Conservation (phyloP, 2,888 invertebrate genomes). For the Himalopsyche kuldschensis region DNA sequence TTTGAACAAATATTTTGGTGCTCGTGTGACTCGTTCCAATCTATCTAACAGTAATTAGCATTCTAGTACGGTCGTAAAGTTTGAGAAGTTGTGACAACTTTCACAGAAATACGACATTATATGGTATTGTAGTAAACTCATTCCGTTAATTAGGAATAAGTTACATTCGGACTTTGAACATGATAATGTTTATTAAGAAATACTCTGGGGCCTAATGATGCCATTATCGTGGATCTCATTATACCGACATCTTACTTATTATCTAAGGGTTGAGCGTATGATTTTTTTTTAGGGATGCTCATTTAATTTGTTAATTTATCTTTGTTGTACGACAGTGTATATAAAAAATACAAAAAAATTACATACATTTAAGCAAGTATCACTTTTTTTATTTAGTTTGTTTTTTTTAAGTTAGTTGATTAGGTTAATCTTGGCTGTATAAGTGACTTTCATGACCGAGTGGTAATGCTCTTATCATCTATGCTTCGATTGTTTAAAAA, state of each 20-base stretch:
- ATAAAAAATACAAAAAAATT: too few relatives aligned
- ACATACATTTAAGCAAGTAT: too few relatives aligned
- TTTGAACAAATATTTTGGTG: too few relatives aligned
- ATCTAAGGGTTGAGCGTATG: neutral
- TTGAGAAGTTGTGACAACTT: neutral
- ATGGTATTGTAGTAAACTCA: neutral
- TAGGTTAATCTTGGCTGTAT: too few relatives aligned
- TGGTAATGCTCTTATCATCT: too few relatives aligned
- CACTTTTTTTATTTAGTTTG: too few relatives aligned
- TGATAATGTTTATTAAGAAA: neutral
- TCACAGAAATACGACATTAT: neutral
- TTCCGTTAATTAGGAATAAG: constrained; percentile 1
- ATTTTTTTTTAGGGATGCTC: neutral
- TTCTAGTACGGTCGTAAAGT: neutral
- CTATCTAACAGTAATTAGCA: neutral
- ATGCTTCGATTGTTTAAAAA: too few relatives aligned
- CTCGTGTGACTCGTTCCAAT: neutral
- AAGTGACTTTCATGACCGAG: too few relatives aligned
- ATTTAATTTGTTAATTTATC: too few relatives aligned
- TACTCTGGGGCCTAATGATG: neutral
- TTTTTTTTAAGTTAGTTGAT: too few relatives aligned
- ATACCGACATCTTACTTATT: neutral
- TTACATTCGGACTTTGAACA: neutral
- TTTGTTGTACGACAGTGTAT: too few relatives aligned
- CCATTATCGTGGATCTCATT: neutral